Evolutionary conservation across 2,113 vertebrate genomes (phyloP), one percentile per base, ranked within the genome.

Genomic region (Abramis brama): DNA sequence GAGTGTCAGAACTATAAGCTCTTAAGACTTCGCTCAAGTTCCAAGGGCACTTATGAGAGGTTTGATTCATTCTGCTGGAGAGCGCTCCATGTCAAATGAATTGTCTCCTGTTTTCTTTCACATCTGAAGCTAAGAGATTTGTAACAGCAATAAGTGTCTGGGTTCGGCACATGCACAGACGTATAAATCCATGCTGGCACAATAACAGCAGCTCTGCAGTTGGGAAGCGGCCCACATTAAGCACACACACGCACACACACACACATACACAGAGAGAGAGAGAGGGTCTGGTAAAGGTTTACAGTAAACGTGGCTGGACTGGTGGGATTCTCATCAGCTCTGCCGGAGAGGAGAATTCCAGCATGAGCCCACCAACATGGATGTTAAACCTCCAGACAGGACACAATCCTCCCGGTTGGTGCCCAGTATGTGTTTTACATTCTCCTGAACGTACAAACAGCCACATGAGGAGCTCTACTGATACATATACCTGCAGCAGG

Each of bases 71-170:
- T 64, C 12, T 27, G 10, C n/a, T 36, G 78, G 33, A 86, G 36
- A 79, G 27, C 74, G 57, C 27, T 55, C 57, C n/a, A 60, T 52
- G 83, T 82, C 19, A 82, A 70, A 82, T 25, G n/a, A 70, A 75
- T 55, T 64, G 85, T 43, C 70, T 83, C 39, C 33, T 71, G 66
- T 87, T 68, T 83, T 83, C 60, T 83, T 66, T 89, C 45, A 82
- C 59, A 71, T 77, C 43, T 85, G 52, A 80, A 78, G 62, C 52
- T 79, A 89, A 30, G 71, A 78, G 70, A 82, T 87, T 85, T 87
- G 86, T 52, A 83, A 89, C 45, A 50, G 86, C 55, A 85, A 85
- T 87, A 85, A 89, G 77, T 36, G 47, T 66, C n/a, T 85, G 66
- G 74, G 66, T 73, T 79, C 64, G 33, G 71, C 83, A 85, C 30